Evolutionary conservation across 2,888 invertebrate species (phyloP).

Genomic region (Venusia cambrica): DNA sequence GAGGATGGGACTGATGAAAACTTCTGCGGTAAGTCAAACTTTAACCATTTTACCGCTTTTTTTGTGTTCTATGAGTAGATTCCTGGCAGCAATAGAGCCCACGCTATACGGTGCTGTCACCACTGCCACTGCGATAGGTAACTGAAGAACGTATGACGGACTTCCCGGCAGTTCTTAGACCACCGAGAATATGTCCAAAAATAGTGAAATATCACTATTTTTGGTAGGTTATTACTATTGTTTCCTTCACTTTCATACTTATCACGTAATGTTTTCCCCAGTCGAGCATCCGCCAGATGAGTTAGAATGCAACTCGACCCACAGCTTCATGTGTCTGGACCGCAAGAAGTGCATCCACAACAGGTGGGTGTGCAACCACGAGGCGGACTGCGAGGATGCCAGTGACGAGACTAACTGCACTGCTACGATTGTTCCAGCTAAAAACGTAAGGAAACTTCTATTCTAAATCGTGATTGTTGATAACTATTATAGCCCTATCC

Average conservation of each 20-base stretch:
- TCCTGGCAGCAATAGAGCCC: too few species aligned
- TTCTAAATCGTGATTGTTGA: too few species aligned
- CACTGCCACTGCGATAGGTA: too few species aligned
- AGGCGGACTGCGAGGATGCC: conserved; percentile 83
- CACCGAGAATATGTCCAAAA: too few species aligned
- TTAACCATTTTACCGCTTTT: too few species aligned
- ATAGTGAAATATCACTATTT: too few species aligned
- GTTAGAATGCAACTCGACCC: conserved; percentile 49
- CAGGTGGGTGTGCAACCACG: conserved; percentile 87
- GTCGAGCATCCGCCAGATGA: conserved; percentile 41
- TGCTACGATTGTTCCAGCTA: conserved; percentile 7
- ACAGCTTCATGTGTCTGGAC: conserved; percentile 82
- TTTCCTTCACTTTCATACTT: neutral
- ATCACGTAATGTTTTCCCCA: conserved; percentile 28
- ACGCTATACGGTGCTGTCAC: too few species aligned
- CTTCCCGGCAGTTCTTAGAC: too few species aligned
- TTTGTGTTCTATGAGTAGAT: too few species aligned
- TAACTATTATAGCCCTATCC: too few species aligned
- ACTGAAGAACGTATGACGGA: too few species aligned
- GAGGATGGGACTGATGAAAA: conserved; percentile 82
- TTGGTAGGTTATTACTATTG: neutral
- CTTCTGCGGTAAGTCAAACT: conserved; percentile 63
- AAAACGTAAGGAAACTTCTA: too few species aligned
- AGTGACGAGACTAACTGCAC: conserved; percentile 81
- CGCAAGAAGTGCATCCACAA: conserved; percentile 84